Evolutionary conservation across 2,797 vertebrate genomes (phyloP).

Genomic region (Pyrocephalus nanus): DNA sequence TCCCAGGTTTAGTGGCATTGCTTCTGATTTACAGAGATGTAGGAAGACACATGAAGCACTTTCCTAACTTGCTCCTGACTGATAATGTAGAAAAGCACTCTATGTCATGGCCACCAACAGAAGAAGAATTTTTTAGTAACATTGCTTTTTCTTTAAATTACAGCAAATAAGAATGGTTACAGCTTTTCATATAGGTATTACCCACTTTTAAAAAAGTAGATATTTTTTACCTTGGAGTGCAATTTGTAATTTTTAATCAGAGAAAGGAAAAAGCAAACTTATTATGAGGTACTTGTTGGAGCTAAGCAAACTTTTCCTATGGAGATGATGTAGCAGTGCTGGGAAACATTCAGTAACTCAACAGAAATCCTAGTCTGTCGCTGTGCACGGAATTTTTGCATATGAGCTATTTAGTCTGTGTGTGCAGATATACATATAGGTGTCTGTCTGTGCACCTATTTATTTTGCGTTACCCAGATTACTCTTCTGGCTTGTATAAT

Average conservation of each 20-base stretch:
- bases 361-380: neutral
- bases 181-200: neutral
- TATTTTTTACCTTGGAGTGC: neutral
- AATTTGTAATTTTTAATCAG: neutral
- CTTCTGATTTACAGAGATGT: conserved; percentile 6
- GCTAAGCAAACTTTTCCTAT: neutral
- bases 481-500: neutral
- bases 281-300: neutral
- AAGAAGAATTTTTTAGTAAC: neutral
- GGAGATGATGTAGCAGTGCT: neutral
- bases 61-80: neutral
- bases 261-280: neutral
- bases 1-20: neutral
- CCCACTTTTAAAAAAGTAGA: neutral
- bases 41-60: neutral
- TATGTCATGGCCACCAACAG: neutral
- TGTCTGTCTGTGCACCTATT: neutral
- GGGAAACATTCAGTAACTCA: neutral
- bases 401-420: neutral
- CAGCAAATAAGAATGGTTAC: neutral
- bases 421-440: neutral
- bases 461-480: neutral
- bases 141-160: neutral
- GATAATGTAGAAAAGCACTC: neutral
- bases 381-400: neutral